Evolutionary conservation across 2,113 vertebrate genomes (phyloP).

Genomic region (Leptosomus discolor): DNA sequence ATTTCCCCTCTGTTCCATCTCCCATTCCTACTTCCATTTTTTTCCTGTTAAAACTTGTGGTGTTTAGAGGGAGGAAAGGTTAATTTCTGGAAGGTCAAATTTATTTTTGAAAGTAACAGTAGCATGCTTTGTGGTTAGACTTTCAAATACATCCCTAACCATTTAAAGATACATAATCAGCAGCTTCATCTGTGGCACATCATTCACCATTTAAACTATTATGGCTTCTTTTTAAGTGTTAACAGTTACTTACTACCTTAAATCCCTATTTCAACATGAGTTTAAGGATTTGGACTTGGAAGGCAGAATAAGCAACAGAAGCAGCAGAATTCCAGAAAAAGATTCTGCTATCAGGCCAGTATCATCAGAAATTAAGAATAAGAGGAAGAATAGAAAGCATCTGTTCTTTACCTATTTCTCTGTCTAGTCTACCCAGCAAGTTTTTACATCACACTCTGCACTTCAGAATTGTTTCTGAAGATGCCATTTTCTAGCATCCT

Average conservation of each 20-base stretch:
- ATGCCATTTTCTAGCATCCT: not conserved
- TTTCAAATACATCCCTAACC: not conserved
- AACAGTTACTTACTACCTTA: constrained; percentile 5
- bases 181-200: not conserved
- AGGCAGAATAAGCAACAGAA: not conserved
- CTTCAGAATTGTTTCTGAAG: constrained; percentile 51
- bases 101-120: not conserved
- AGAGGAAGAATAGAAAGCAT: not conserved
- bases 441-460: not conserved
- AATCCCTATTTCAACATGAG: constrained; percentile 9
- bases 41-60: not conserved
- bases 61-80: not conserved
- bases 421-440: not conserved
- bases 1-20: not conserved
- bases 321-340: not conserved
- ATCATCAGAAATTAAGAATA: constrained; percentile 20
- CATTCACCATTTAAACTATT: constrained; percentile 2
- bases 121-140: not conserved
- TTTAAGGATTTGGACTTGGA: not conserved
- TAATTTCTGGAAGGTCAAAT: not conserved
- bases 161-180: constrained; percentile 17
- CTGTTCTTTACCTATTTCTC: not conserved
- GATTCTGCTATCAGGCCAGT: not conserved
- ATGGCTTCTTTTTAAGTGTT: not conserved
- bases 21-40: not conserved